Conservation (phyloP, 2,888 invertebrate genomes). For the Lasiommata megera region DNA sequence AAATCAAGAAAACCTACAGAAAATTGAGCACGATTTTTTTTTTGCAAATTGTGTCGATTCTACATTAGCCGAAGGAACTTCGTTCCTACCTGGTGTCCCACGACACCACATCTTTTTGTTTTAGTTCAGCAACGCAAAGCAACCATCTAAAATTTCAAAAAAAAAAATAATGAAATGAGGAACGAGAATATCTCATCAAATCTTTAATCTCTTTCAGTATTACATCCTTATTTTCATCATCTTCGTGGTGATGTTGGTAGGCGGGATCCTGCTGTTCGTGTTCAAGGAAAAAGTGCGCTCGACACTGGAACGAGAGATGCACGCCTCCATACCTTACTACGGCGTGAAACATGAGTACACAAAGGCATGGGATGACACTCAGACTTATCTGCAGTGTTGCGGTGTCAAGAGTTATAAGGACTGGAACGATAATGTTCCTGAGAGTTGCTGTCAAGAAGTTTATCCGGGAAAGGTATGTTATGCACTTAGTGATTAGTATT, state of each 20-base stretch:
- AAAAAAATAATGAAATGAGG: no score
- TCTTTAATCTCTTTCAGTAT: constrained; percentile 83
- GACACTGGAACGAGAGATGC: constrained; percentile 89
- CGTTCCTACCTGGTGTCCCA: no score
- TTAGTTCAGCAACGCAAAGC: no score
- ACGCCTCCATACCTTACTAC: constrained; percentile 87
- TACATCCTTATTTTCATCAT: constrained; percentile 93
- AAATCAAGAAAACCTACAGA: no score
- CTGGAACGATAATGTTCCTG: constrained; percentile 87
- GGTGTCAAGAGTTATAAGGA: constrained; percentile 89
- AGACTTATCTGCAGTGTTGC: constrained; percentile 91
- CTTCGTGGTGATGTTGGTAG: constrained; percentile 94
- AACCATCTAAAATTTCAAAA: no score
- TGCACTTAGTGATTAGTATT: no score
- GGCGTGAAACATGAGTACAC: constrained; percentile 86
- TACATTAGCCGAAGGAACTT: no score
- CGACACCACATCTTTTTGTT: no score
- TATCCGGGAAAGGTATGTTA: constrained; percentile 80
- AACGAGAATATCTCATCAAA: no score
- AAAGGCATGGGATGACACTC: constrained; percentile 93
- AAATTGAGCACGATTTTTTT: no score
- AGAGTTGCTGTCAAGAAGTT: constrained; percentile 88
- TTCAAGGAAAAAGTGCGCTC: constrained; percentile 91
- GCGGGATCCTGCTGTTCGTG: constrained; percentile 94
- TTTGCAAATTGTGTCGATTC: no score